Evolutionary conservation across 2,113 vertebrate genomes (phyloP).

Genomic region (Abramis brama): DNA sequence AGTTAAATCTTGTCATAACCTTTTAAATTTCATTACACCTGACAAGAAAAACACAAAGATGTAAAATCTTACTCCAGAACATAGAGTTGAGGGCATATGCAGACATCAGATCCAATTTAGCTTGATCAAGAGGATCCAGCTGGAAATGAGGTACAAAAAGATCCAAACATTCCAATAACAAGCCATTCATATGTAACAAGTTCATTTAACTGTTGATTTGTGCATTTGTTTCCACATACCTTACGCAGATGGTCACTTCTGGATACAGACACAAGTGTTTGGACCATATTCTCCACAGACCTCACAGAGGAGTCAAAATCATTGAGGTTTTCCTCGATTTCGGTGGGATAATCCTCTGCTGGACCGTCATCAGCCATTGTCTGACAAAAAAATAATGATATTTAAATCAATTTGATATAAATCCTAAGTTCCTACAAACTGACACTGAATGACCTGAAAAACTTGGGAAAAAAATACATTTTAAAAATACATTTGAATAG

Average conservation of each 20-base stretch:
- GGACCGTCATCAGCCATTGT: constrained; percentile 71
- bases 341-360: constrained; percentile 87
- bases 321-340: constrained; percentile 89
- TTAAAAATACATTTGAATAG: too few relatives aligned
- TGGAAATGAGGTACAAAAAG: constrained; percentile 64
- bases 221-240: constrained; percentile 66
- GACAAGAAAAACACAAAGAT: neutral
- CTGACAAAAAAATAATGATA: neutral
- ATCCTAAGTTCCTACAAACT: neutral
- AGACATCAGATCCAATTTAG: constrained; percentile 94
- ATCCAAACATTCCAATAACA: neutral
- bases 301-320: constrained; percentile 84
- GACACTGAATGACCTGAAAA: neutral
- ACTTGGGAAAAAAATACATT: neutral
- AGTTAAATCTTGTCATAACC: neutral
- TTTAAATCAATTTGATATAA: neutral
- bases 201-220: neutral
- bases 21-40: neutral
- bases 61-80: constrained; percentile 91
- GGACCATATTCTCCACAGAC: constrained; percentile 84
- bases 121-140: constrained; percentile 94
- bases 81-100: constrained; percentile 93
- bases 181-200: neutral
- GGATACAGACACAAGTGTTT: constrained; percentile 86
- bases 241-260: constrained; percentile 84